Evolutionary conservation across 2,888 invertebrate species (phyloP).

Genomic region (Chaitophorus viminalis): DNA sequence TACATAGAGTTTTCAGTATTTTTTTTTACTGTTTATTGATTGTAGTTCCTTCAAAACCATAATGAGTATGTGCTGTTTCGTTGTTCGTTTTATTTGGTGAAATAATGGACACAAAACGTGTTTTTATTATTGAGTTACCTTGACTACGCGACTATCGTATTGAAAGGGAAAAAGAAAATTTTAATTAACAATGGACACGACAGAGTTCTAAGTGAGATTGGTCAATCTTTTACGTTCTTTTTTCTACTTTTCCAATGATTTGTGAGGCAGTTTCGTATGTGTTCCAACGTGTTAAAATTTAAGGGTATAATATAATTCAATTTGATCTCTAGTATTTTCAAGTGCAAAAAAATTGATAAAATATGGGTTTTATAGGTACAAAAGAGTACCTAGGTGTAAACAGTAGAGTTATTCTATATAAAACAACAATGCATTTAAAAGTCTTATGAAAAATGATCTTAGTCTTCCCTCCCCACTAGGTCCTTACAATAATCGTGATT

Average conservation of each 20-base stretch:
- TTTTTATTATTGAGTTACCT: constrained; percentile 52
- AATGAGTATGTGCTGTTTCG: neutral
- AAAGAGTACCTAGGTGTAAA: neutral
- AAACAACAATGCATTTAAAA: constrained; percentile 5
- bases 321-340: neutral
- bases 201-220: constrained; percentile 22
- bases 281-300: neutral
- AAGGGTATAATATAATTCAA: constrained; percentile 35
- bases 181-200: constrained; percentile 57
- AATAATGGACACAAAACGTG: constrained; percentile 18
- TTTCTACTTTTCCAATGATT: neutral
- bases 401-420: neutral
- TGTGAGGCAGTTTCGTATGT: neutral
- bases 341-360: constrained; percentile 9
- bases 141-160: constrained; percentile 37
- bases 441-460: neutral
- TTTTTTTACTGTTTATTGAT: constrained; percentile 6
- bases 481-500: too few species aligned
- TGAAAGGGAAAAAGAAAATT: constrained; percentile 6
- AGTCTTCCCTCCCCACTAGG: neutral
- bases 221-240: constrained; percentile 35
- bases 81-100: neutral
- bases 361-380: constrained; percentile 2
- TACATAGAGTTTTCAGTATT: neutral
- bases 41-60: neutral